These are phyloP conservation scores for Empis livida DNA, from an alignment of 2,888 invertebrate species.

Conservation along the genomic window DNA sequence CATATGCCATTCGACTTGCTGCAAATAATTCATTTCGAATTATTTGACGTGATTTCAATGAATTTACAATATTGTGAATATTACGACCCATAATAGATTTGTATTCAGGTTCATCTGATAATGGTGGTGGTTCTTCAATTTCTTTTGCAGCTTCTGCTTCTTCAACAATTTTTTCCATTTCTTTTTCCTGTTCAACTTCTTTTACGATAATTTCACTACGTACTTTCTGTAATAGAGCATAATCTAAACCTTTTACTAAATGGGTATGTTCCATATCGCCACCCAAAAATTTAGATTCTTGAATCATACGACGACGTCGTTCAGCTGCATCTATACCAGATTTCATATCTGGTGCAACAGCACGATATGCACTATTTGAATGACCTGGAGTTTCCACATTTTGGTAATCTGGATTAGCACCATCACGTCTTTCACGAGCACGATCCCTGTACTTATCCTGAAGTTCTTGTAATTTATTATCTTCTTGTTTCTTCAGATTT, in stretches of 20 bases:
- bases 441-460: conserved; percentile 88
- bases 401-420: conserved; percentile 66
- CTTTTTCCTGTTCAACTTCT: conserved; percentile 67
- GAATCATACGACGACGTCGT: conserved; percentile 85
- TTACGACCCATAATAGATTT: conserved; percentile 70
- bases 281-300: conserved; percentile 98
- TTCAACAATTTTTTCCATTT: conserved; percentile 60
- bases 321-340: conserved; percentile 92
- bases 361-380: conserved; percentile 43
- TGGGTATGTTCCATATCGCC: conserved; percentile 99
- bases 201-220: conserved; percentile 73
- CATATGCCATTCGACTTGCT: conserved; percentile 95
- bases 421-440: conserved; percentile 82
- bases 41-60: conserved; percentile 56
- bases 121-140: conserved; percentile 33
- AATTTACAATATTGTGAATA: conserved; percentile 39
- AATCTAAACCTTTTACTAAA: conserved; percentile 96
- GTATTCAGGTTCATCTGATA: conserved; percentile 63
- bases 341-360: conserved; percentile 93
- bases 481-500: conserved; percentile 86
- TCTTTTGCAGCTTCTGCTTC: conserved; percentile 38
- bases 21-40: conserved; percentile 83
- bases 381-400: conserved; percentile 58
- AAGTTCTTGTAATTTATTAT: conserved; percentile 84
- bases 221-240: conserved; percentile 82